Base-by-base conservation (phyloP, 1,140 invertebrate species). In the Zaprionus inermis region DNA sequence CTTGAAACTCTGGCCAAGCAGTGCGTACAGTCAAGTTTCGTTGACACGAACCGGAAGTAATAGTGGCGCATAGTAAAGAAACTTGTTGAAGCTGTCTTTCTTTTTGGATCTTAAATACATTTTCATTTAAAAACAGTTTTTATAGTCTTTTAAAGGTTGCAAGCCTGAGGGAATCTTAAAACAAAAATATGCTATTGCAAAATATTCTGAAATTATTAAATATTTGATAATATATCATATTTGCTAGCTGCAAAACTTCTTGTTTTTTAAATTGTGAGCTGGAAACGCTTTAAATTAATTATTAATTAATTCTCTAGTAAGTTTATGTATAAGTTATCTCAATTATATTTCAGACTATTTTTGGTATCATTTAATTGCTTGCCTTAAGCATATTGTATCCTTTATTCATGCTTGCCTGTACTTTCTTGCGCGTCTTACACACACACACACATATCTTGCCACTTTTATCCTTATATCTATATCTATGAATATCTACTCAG, bases 1-100 rank as follows among this genome's bases (percentile, higher is more conserved):
- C 64, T 57, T 66, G 24, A 66, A 57, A 57, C 64, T 57, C 38
- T 65, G 51, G 30, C 41, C 18, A 56, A 20, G 18, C n/a, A 36
- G n/a, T 46, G 46, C 16, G 14, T 57, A 66, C 64, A 66, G 36
- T 66, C 24, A 44, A 57, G 34, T 28, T 14, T 22, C 34, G 6
- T 20, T n/a, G 41, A 9, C 36, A 5, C 12, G 52, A 24, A 14
- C 51, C n/a, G 18, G 18, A 54, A 30, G 24, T 54, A 49, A 20
- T 30, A 54, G 28, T 11, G 34, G 34, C 9, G 11, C 11, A 36
- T 9, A 18, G n/a, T 44, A 9, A 3, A 7, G 38, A 44, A 44
- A 44, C n/a, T 7, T 44, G n/a, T n/a, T n/a, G n/a, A n/a, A 44
- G 7, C 38, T 44, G 38, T 44, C 7, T 32, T 7, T 44, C 5